Percentiles rank a stretch among this genome's conserved stretches.
phyloP scores from a whole-genome alignment of 2,888 invertebrate genomes.

The Chrysodeixis includens region DNA sequence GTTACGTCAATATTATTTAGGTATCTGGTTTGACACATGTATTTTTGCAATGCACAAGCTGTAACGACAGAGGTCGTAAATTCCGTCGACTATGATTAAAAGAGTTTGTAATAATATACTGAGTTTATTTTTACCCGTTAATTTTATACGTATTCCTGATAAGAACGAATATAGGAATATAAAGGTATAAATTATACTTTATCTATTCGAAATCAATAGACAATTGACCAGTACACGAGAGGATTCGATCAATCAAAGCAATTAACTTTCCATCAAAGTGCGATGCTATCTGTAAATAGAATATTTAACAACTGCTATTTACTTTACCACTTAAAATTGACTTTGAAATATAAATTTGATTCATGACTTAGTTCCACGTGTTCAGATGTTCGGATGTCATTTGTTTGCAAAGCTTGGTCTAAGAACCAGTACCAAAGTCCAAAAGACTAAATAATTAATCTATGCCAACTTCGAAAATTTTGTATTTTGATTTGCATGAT shows the following conservation, averaged over 20 bases:
- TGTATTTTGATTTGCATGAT: slow-evolving; percentile 10
- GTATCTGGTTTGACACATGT: slow-evolving; percentile 18
- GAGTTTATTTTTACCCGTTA: neutral
- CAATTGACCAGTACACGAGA: slow-evolving; percentile 60
- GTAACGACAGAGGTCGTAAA: slow-evolving; percentile 1
- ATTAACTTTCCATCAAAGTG: slow-evolving; percentile 75
- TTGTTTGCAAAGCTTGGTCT: slow-evolving; percentile 2
- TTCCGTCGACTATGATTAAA: neutral
- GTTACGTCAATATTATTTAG: slow-evolving; percentile 40
- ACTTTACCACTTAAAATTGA: slow-evolving; percentile 38
- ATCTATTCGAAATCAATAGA: slow-evolving; percentile 51
- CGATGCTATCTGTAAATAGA: slow-evolving; percentile 82
- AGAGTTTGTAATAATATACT: neutral
- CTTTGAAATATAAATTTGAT: slow-evolving; percentile 38
- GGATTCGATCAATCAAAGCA: slow-evolving; percentile 81
- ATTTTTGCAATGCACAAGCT: slow-evolving; percentile 23
- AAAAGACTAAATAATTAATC: no score
- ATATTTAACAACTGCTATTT: slow-evolving; percentile 78
- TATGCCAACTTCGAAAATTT: neutral
- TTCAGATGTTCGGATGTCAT: neutral
- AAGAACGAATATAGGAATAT: no score
- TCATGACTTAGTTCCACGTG: slow-evolving; percentile 21
- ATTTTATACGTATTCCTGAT: neutral
- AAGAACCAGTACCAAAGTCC: no score
- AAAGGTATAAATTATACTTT: slow-evolving; percentile 43